These are phyloP conservation scores for Spizaetus ornatus DNA, from an alignment of 2,113 vertebrate species.

Conservation along the genomic window DNA sequence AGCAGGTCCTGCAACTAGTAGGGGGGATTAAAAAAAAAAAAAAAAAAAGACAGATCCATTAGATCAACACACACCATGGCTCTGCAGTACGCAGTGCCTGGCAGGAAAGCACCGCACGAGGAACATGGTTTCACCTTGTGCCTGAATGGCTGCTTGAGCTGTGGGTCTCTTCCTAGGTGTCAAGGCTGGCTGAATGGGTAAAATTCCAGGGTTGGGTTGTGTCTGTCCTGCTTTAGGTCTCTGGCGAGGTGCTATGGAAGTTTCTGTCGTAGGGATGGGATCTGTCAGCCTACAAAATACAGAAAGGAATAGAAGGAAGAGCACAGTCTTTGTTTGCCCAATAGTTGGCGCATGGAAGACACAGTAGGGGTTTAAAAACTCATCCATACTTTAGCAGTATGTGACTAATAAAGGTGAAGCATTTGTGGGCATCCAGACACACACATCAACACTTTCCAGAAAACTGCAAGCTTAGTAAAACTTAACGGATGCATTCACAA, in stretches of 20 bases:
- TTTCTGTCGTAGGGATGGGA: slow-evolving; percentile 91
- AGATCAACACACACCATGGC: background rate
- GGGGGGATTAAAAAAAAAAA: background rate
- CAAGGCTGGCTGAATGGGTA: slow-evolving; percentile 93
- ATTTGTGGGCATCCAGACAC: background rate
- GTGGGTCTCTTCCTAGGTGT: slow-evolving; percentile 91
- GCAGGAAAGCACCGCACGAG: accelerated
- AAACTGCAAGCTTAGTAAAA: background rate
- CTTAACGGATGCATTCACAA: background rate
- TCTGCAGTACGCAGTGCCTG: accelerated
- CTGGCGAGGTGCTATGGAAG: slow-evolving; percentile 95
- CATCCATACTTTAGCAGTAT: background rate
- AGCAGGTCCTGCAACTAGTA: slow-evolving; percentile 45
- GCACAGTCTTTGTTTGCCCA: background rate
- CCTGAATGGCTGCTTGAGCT: slow-evolving; percentile 71
- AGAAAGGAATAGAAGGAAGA: background rate
- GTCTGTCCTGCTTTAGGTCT: slow-evolving; percentile 94
- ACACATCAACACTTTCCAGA: background rate
- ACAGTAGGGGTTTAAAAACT: background rate
- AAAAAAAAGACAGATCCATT: background rate
- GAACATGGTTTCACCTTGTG: background rate
- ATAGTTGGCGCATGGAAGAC: background rate
- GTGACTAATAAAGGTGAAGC: background rate
- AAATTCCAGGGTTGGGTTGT: slow-evolving; percentile 89
- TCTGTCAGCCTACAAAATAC: slow-evolving; percentile 83